These are phyloP conservation scores for Hipposideros armiger DNA, from an alignment of 2,113 vertebrate species.

Conservation along the genomic window DNA sequence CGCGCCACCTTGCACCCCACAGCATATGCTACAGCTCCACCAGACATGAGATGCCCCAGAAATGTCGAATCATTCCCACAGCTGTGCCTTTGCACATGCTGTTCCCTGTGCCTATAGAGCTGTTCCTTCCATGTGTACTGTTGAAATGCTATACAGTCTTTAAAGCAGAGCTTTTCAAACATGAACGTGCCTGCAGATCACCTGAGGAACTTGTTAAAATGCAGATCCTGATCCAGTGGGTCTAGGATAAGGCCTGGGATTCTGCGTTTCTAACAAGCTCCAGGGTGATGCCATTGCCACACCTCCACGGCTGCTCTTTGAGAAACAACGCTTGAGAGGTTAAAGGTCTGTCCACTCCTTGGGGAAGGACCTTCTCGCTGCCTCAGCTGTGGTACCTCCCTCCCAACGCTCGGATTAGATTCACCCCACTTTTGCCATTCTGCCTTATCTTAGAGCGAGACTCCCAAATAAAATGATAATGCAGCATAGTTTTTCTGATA, in stretches of 20 bases:
- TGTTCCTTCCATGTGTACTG: not conserved
- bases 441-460: not conserved
- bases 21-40: not conserved
- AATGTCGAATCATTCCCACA: not conserved
- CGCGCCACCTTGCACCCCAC: not conserved
- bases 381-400: not conserved
- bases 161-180: not conserved
- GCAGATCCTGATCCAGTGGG: not conserved
- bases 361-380: not conserved
- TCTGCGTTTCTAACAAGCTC: not conserved
- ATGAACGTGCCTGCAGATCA: not conserved
- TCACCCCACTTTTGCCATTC: not conserved
- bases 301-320: not conserved
- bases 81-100: not conserved
- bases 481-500: not conserved
- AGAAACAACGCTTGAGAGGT: not conserved
- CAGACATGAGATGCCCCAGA: not conserved
- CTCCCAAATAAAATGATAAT: not conserved
- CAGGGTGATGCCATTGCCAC: not conserved
- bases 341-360: not conserved
- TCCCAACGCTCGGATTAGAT: not conserved
- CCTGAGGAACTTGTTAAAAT: not conserved
- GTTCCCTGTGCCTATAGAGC: not conserved
- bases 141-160: not conserved
- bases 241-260: not conserved